These are phyloP conservation scores for Pandemis corylana DNA, from an alignment of 2,888 invertebrate species.

Conservation along the genomic window DNA sequence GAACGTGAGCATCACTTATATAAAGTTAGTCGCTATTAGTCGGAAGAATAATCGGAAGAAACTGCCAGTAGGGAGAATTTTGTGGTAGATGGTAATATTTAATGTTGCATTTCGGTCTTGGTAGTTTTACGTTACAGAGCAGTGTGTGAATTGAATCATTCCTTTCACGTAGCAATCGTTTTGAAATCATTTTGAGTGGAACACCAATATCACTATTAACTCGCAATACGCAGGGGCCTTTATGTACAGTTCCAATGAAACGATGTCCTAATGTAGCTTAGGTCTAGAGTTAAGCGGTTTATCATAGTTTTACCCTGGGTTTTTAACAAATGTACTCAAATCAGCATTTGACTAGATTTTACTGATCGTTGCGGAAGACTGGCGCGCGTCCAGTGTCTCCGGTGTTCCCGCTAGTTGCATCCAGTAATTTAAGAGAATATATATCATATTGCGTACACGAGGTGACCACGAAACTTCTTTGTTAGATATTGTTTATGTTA, in stretches of 20 bases:
- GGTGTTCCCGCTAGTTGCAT: neutral
- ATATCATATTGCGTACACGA: constrained; percentile 30
- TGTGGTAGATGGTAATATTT: neutral
- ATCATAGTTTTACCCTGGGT: constrained; percentile 24
- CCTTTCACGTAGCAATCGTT: constrained; percentile 10
- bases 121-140: neutral
- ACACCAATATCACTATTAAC: constrained; percentile 6
- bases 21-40: neutral
- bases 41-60: neutral
- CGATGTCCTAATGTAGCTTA: constrained; percentile 27
- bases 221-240: constrained; percentile 33
- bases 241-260: constrained; percentile 28
- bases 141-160: constrained; percentile 16
- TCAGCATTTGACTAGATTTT: constrained; percentile 47
- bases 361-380: constrained; percentile 39
- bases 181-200: constrained; percentile 16
- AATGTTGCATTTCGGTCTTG: constrained; percentile 12
- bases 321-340: constrained; percentile 35
- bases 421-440: constrained; percentile 28
- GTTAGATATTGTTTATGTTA: constrained; percentile 58
- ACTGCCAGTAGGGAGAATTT: neutral
- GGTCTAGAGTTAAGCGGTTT: constrained; percentile 29
- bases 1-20: neutral
- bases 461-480: constrained; percentile 40
- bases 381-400: neutral